Evolutionary conservation across 2,113 vertebrate genomes (phyloP).

Genomic region (Lasiurus cinereus): DNA sequence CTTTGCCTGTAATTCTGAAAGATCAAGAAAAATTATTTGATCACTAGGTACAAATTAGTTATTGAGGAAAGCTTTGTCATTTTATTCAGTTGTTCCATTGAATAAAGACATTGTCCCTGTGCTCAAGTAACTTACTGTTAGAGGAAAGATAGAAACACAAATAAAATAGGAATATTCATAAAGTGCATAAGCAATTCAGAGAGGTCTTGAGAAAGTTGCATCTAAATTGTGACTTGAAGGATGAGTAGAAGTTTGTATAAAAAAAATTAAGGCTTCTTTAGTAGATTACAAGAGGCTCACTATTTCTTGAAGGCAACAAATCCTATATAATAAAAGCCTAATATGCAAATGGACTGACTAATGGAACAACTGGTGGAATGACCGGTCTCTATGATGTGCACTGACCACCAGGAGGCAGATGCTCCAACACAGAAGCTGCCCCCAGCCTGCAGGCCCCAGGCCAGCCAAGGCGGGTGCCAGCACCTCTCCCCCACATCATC

Average conservation of each 20-base stretch:
- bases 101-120: conserved; percentile 21
- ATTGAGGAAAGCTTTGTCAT: conserved; percentile 5
- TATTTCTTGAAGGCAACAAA: not conserved
- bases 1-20: conserved; percentile 56
- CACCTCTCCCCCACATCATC: too few relatives aligned
- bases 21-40: conserved; percentile 23
- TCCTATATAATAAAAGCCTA: too few relatives aligned
- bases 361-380: too few relatives aligned
- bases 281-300: not conserved
- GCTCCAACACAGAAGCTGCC: too few relatives aligned
- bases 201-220: not conserved
- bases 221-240: conserved; percentile 41
- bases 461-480: too few relatives aligned
- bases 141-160: conserved; percentile 16
- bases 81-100: conserved; percentile 42
- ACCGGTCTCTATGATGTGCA: too few relatives aligned
- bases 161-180: conserved; percentile 1
- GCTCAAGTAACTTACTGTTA: not conserved
- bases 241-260: conserved; percentile 23
- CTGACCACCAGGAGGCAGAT: too few relatives aligned
- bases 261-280: conserved; percentile 31
- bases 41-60: conserved; percentile 49
- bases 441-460: too few relatives aligned
- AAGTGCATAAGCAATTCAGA: not conserved
- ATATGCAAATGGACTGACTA: too few relatives aligned